These are phyloP conservation scores for Pocillopora verrucosa DNA, from an alignment of 64 coral and sea anemone species.

Conservation along the genomic window DNA sequence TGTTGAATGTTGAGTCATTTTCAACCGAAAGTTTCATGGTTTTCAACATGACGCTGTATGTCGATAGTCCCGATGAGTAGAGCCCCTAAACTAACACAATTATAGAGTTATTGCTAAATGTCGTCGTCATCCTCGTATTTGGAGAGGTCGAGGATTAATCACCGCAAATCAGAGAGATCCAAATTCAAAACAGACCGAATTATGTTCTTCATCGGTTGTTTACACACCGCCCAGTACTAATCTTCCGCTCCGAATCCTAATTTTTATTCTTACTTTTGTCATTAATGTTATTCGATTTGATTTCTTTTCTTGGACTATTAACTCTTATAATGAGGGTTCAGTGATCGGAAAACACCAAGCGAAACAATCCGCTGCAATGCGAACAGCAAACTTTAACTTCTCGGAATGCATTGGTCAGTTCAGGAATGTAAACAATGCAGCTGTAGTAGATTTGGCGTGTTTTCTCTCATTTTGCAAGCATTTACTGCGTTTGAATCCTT, in stretches of 20 bases:
- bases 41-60: background rate
- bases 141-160: background rate
- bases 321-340: background rate
- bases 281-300: background rate
- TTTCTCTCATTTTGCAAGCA: background rate
- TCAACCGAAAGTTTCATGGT: background rate
- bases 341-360: background rate
- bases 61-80: background rate
- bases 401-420: background rate
- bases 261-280: background rate
- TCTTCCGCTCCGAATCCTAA: background rate
- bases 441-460: background rate
- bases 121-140: background rate
- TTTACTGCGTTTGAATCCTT: background rate
- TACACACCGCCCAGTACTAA: background rate
- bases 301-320: background rate
- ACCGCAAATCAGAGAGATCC: background rate
- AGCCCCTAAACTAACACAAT: background rate
- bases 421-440: conserved; percentile 46
- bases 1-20: background rate
- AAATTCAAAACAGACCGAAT: conserved; percentile 1
- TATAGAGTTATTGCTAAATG: background rate
- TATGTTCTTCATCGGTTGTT: background rate
- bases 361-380: background rate
- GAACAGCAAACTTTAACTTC: background rate